Evolutionary conservation across 2,888 invertebrate species (phyloP).

Genomic region (Andrena marginata): DNA sequence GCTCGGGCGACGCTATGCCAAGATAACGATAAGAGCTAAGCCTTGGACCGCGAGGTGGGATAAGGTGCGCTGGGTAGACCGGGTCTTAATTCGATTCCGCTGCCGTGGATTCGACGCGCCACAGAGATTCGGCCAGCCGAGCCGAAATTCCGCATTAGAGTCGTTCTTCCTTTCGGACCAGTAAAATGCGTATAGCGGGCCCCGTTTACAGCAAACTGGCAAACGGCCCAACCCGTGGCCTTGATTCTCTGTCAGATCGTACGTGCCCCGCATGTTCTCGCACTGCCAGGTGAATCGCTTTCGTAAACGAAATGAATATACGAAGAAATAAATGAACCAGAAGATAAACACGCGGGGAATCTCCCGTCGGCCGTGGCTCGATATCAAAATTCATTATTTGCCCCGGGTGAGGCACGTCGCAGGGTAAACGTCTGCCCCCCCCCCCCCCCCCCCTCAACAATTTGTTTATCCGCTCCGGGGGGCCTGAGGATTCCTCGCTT

Average conservation of each 20-base stretch:
- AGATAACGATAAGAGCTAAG: conserved; percentile 82
- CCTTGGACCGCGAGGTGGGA: conserved; percentile 66
- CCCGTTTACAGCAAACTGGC: too few relatives aligned
- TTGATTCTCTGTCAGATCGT: too few relatives aligned
- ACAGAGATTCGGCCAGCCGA: background rate
- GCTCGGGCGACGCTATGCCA: conserved; percentile 71
- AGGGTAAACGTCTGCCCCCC: conserved; percentile 27
- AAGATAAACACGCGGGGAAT: conserved; percentile 2
- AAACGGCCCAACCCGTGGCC: too few relatives aligned
- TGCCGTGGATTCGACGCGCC: background rate
- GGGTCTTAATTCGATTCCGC: conserved; percentile 26
- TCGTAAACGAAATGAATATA: background rate
- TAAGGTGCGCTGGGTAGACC: conserved; percentile 47
- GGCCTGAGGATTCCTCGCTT: conserved; percentile 10
- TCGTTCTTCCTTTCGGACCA: too few relatives aligned
- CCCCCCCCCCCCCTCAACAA: conserved; percentile 45
- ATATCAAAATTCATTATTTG: conserved; percentile 46
- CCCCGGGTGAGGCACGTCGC: background rate
- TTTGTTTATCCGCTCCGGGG: conserved; percentile 61
- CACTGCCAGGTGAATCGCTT: background rate
- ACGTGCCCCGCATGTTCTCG: too few relatives aligned
- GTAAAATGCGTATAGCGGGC: too few relatives aligned
- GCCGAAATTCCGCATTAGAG: too few relatives aligned
- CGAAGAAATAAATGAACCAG: background rate
- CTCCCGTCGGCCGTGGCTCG: conserved; percentile 26